A percentile compares a stretch with the other conserved stretches of the same genome.
Conservation (phyloP, 2,888 invertebrate species). For the Podotricha telesiphe region DNA sequence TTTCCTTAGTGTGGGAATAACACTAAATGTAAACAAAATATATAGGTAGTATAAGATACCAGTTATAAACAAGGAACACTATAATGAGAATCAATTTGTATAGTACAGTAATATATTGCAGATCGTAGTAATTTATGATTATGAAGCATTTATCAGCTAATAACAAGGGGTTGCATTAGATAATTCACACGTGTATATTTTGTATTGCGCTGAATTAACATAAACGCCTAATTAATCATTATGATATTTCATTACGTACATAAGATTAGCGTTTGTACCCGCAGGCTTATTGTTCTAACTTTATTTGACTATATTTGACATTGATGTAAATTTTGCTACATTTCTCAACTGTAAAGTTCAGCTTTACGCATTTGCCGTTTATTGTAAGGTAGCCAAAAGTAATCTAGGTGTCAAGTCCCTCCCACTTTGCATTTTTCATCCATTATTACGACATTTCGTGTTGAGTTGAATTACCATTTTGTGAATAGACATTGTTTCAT, state of each 20-base stretch:
- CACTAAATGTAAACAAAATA: too few relatives aligned
- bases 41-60: too few relatives aligned
- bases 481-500: too few relatives aligned
- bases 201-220: conserved; percentile 24
- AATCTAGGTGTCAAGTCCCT: too few relatives aligned
- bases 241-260: conserved; percentile 10
- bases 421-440: too few relatives aligned
- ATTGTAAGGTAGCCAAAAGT: too few relatives aligned
- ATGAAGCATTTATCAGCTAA: conserved; percentile 13
- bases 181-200: conserved; percentile 22
- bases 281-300: neutral
- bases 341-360: too few relatives aligned
- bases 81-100: neutral
- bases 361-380: too few relatives aligned
- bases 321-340: neutral
- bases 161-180: conserved; percentile 24
- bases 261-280: neutral
- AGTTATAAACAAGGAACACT: neutral
- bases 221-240: conserved; percentile 19
- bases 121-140: conserved; percentile 12
- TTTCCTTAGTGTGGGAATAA: too few relatives aligned
- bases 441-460: too few relatives aligned
- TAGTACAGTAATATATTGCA: conserved; percentile 1
- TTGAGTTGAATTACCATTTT: too few relatives aligned
- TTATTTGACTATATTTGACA: neutral